Conservation (phyloP, 2,888 invertebrate genomes). For the Ectemnius cavifrons region DNA sequence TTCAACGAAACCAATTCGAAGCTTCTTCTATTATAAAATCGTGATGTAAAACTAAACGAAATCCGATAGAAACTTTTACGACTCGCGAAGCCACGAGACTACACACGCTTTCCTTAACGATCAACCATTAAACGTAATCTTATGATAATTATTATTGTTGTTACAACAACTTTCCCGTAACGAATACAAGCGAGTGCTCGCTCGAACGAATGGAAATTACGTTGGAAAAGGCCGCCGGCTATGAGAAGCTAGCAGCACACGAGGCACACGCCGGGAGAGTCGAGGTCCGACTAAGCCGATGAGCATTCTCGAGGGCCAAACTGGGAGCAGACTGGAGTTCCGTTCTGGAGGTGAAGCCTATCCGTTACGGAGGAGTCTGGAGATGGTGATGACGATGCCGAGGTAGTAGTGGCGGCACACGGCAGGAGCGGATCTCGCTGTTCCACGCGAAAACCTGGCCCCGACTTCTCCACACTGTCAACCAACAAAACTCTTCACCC, state of each 20-base stretch:
- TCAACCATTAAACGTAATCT: too few species aligned
- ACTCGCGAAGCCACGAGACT: too few species aligned
- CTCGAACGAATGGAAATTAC: not conserved
- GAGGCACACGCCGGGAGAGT: conserved; percentile 57
- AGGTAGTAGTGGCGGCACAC: conserved; percentile 56
- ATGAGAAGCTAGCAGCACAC: conserved; percentile 15
- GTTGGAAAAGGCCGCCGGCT: not conserved
- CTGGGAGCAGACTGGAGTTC: conserved; percentile 65
- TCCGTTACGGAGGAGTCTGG: conserved; percentile 68
- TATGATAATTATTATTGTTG: too few species aligned
- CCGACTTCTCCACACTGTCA: too few species aligned
- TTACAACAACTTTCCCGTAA: too few species aligned
- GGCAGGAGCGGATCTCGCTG: conserved; percentile 55
- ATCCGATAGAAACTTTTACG: too few species aligned
- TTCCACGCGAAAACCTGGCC: conserved; percentile 21
- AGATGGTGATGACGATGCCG: conserved; percentile 62
- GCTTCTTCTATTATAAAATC: too few species aligned
- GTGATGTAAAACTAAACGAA: too few species aligned
- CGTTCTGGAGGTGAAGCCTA: conserved; percentile 66
- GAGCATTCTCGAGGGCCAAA: conserved; percentile 58
- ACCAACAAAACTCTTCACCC: too few species aligned
- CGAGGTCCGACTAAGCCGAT: conserved; percentile 56
- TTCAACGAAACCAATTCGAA: too few species aligned
- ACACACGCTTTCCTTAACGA: too few species aligned
- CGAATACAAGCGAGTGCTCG: not conserved